A percentile compares a stretch with the other conserved stretches of the same genome.
Evolutionary conservation across 2,113 vertebrate genomes (phyloP).

Genomic region (Natator depressus): DNA sequence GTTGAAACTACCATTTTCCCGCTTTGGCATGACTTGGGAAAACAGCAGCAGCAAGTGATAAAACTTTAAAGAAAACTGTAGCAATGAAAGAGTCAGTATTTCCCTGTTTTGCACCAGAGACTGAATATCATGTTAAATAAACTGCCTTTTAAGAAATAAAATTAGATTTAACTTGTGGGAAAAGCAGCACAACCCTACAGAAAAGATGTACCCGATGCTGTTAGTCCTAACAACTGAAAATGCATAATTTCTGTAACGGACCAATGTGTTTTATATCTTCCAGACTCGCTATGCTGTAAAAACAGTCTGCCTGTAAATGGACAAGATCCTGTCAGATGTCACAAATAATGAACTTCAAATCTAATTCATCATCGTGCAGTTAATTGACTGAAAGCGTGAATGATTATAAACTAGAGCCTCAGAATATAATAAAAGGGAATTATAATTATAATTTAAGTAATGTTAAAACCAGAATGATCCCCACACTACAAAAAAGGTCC

Average conservation of each 20-base stretch:
- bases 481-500: background rate
- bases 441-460: background rate
- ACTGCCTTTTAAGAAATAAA: background rate
- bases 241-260: background rate
- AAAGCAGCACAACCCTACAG: background rate
- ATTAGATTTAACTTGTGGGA: background rate
- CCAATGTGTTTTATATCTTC: background rate
- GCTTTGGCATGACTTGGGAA: background rate
- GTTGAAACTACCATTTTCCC: background rate
- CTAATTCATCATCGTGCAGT: background rate
- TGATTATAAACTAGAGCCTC: background rate
- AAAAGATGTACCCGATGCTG: rapidly evolving
- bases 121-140: background rate
- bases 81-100: background rate
- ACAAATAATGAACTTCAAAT: background rate
- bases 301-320: background rate
- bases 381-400: background rate
- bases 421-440: background rate
- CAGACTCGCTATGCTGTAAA: background rate
- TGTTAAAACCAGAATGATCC: background rate
- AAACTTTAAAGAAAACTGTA: background rate
- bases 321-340: background rate
- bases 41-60: background rate
- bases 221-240: background rate
- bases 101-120: background rate